Base-by-base conservation (phyloP, 2,113 vertebrate species). In the Tricholaema leucomelas region DNA sequence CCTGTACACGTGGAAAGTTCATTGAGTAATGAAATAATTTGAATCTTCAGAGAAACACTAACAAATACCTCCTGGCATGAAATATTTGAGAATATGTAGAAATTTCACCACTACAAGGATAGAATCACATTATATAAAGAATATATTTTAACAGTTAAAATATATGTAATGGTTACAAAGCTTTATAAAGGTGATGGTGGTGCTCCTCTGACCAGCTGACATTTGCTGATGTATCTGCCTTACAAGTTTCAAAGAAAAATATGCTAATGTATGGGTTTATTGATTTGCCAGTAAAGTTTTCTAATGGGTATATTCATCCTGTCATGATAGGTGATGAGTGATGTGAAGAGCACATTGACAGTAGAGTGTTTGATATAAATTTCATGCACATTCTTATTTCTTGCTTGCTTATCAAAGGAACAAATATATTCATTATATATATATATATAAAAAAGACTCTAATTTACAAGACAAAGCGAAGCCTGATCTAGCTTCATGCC, bases 391-490 rank as follows among this genome's bases (percentile, higher is more conserved):
- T 64, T 66, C 87, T 85, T 81, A 75, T 83, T 74, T 78, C 65
- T 91, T 55, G 83, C 58, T 91, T 86, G 30, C 30, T 84, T 94
- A 91, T 78, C 55, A 84, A 84, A 85, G 36, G 54, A 85, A 83
- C 42, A 90, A 86, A 90, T 85, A 72, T 54, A 90, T 81, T 88
- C 18, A 88, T 86, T 91, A 76, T 31, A 23, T 18, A 18, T 19
- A n/a, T n/a, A n/a, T n/a, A n/a, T n/a, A n/a, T n/a, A 76, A 91
- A 84, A 42, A 31, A 70, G 35, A 78, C 54, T 72, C 15, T 72
- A 13, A 87, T 93, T 90, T 88, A 91, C 80, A 93, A 88, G 59
- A 93, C 24, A 84, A 77, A 93, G 44, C 65, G 48, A 86, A 44
- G 44, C 59, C 66, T 54, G 7, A 19, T 88, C 19, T 75, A 90